These are phyloP conservation scores for Trachops cirrhosus DNA, from an alignment of 2,797 vertebrate genomes.

Conservation along the genomic window DNA sequence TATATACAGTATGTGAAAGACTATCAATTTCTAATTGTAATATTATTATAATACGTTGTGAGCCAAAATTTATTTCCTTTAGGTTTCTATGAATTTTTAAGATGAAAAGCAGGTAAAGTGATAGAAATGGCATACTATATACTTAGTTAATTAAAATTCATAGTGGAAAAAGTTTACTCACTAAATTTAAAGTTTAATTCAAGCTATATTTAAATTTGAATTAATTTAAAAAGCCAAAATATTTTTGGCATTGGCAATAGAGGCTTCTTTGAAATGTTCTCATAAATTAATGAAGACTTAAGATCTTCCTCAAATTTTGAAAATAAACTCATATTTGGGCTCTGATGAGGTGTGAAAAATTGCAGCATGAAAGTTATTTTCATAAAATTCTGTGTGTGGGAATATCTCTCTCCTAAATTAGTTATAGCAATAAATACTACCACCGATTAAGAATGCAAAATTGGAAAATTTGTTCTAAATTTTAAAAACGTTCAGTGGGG, in stretches of 20 bases:
- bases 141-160: neutral
- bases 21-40: neutral
- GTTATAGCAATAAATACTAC: slow-evolving; percentile 31
- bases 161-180: slow-evolving; percentile 22
- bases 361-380: slow-evolving; percentile 54
- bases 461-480: neutral
- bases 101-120: slow-evolving; percentile 17
- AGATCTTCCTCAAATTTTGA: slow-evolving; percentile 42
- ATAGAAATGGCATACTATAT: neutral
- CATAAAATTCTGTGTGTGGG: slow-evolving; percentile 29
- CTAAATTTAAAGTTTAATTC: slow-evolving; percentile 20
- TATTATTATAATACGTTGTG: neutral
- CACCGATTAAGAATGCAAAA: slow-evolving; percentile 13
- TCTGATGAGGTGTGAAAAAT: slow-evolving; percentile 41
- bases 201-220: slow-evolving; percentile 48
- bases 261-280: slow-evolving; percentile 49
- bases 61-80: slow-evolving; percentile 6
- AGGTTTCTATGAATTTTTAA: neutral
- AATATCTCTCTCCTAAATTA: slow-evolving; percentile 41
- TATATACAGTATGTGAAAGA: neutral
- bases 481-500: neutral
- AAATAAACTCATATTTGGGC: slow-evolving; percentile 29
- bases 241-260: slow-evolving; percentile 25
- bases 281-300: slow-evolving; percentile 34
- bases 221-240: slow-evolving; percentile 39